phyloP scores from a whole-genome alignment of 2,888 invertebrate genomes.

The Diogma glabrata region DNA sequence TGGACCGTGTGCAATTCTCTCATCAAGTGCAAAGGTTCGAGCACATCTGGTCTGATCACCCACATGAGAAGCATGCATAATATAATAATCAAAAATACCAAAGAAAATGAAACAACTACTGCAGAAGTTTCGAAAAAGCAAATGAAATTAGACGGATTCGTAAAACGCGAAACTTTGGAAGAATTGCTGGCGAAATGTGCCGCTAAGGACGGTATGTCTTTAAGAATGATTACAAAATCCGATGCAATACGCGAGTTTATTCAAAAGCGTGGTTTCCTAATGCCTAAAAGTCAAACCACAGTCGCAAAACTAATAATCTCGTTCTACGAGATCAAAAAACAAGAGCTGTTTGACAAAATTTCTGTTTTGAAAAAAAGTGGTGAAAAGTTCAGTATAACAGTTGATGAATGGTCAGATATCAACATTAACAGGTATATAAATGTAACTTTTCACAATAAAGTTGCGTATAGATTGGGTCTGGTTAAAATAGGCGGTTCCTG shows the following conservation, averaged over 20 bases:
- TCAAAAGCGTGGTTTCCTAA: constrained; percentile 4
- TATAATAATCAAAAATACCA: constrained; percentile 1
- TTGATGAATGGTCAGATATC: constrained; percentile 1
- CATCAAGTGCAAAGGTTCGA: not conserved
- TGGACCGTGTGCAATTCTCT: not conserved
- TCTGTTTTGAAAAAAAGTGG: constrained; percentile 3
- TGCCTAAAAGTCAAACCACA: not conserved
- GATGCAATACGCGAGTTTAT: constrained; percentile 5
- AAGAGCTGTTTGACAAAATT: not conserved
- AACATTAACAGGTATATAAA: constrained; percentile 1
- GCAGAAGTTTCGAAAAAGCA: not conserved
- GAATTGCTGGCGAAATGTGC: not conserved
- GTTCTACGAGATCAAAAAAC: constrained; percentile 1
- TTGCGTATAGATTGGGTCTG: not conserved
- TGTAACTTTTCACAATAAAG: not conserved
- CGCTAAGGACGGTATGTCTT: not conserved
- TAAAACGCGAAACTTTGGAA: not conserved
- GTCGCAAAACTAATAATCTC: not conserved
- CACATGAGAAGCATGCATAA: not conserved
- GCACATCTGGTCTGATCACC: too few species aligned
- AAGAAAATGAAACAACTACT: not conserved
- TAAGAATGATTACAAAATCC: constrained; percentile 4
- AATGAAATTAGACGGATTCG: constrained; percentile 2
- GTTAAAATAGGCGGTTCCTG: not conserved
- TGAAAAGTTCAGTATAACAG: constrained; percentile 1